Evolutionary conservation across 2,797 vertebrate species (phyloP), one percentile per base, ranked within the genome.

Genomic region (Aldrovandia affinis): DNA sequence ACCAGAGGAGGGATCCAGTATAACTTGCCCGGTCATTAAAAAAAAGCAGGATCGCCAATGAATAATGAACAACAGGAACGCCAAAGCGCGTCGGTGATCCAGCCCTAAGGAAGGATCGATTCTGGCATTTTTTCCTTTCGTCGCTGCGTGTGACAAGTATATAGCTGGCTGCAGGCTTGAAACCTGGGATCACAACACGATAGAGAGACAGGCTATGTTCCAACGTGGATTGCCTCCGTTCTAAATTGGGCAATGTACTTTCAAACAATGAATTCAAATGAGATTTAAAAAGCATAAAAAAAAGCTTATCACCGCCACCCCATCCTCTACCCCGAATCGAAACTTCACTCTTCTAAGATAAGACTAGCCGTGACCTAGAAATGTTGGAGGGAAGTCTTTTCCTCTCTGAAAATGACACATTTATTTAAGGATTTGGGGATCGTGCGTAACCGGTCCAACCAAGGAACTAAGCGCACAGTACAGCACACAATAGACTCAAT

Each of bases 31-130:
- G 44, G 14, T 20, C 28, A 79, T 79, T 20, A 77, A 77, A 77
- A n/a, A n/a, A 77, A 47, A n/a, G 20, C 42, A 77, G 73, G 78
- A 30, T 52, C 78, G 54, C 33, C 42, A 79, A 79, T 79, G 47
- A 52, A 55, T 54, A 54, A 79, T 79, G 47, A 30, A 79, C 50
- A 52, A 50, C 78, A 20, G 30, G 47, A 6, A 14, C 25, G 47
- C 33, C 36, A 42, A 42, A 73, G 68, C 68, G 18, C 18, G 36
- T 22, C 18, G 36, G 68, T 33, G 36, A 39, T 73, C 68, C 36
- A 42, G 18, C 36, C 68, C 68, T 39, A 42, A 39, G 68, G 68
- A 33, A 42, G 68, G 22, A 6, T 42, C 36, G 18, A 39, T 44
- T 47, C 73, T 9, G 6, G 10, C 42, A 42, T 77, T 44, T 47